Evolutionary conservation across 2,888 invertebrate genomes (phyloP), one percentile per base, ranked within the genome.

Genomic region (Drosophila birchii): DNA sequence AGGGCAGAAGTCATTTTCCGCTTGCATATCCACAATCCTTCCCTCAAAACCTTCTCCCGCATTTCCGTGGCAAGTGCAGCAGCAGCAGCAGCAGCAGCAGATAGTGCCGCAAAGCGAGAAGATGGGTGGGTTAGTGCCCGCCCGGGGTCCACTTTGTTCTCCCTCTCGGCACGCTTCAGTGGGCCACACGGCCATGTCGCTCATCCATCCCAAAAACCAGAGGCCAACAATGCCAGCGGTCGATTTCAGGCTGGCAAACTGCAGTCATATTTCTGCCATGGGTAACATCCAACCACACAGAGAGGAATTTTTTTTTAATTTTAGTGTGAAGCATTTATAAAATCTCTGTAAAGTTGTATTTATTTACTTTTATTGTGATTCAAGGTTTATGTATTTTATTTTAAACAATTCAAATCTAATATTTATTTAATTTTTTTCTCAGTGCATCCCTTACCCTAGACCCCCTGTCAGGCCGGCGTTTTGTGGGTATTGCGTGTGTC

Each of bases 1-100:
- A 59, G 45, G 78, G 69, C 67, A 87, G 82, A 79, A 86, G 78
- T 77, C 83, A 88, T 86, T 88, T 86, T 85, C 80, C 76, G 80
- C 75, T 86, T 86, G 79, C 84, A 86, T 80, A 81, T 83, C 81
- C 75, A 74, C 68, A 78, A 73, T 60, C 55, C 68, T 45, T 54
- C 66, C 68, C 54, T 59, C 68, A 41, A 14, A 51, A 34, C 20
- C 51, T 39, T 29, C 67, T 14, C 54, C 67, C 68, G 47, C 67
- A 68, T 47, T 55, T 68, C 68, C 55, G 55, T 68, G 67, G 67
- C 55, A 49, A 56, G 67, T 68, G 67, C 67, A 41, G 41, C 41
- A 18, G 41, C 18, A 34, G 12, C 38, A 34, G 32, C 6, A n/a
- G 53, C 53, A 53, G 53, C 34, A 55, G 51, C 20, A 47, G 47